These are phyloP conservation scores for Saimiri boliviensis DNA, from an alignment of 2,113 vertebrate species.

Conservation along the genomic window DNA sequence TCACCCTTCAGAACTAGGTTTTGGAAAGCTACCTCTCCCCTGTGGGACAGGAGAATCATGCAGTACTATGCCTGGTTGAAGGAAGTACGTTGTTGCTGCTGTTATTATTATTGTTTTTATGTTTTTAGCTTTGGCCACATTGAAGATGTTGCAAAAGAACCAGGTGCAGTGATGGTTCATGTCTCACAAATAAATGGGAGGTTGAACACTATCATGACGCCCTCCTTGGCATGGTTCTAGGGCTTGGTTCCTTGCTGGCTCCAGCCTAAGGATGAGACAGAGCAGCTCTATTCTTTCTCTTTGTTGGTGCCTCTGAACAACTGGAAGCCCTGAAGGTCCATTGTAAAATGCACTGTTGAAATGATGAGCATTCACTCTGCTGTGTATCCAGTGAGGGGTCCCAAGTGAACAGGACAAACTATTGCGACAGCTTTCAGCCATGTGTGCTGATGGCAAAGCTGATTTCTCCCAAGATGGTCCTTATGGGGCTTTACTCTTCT, in stretches of 20 bases:
- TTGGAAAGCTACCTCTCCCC: neutral
- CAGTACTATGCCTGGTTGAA: neutral
- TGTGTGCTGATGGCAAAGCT: fast-evolving
- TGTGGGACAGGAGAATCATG: fast-evolving
- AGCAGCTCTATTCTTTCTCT: too few relatives aligned
- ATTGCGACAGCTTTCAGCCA: too few relatives aligned
- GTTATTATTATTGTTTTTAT: neutral
- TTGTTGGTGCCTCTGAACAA: neutral
- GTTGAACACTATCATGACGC: fast-evolving
- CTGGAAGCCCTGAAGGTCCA: fast-evolving
- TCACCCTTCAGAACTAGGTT: neutral
- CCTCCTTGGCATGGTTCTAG: fast-evolving
- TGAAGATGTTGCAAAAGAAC: fast-evolving
- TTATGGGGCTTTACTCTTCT: fast-evolving
- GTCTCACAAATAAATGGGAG: too few relatives aligned
- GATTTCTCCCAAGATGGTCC: neutral
- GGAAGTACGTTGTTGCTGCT: fast-evolving
- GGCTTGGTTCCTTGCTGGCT: neutral
- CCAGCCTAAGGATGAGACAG: neutral
- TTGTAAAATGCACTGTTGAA: fast-evolving
- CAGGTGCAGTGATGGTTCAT: fast-evolving
- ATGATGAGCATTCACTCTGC: fast-evolving
- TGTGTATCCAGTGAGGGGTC: too few relatives aligned
- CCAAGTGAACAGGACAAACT: too few relatives aligned
- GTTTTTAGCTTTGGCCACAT: neutral